A percentile compares a stretch with the other conserved stretches of the same genome.
Conservation (phyloP, 2,888 invertebrate genomes). For the Drosophila rubida region DNA sequence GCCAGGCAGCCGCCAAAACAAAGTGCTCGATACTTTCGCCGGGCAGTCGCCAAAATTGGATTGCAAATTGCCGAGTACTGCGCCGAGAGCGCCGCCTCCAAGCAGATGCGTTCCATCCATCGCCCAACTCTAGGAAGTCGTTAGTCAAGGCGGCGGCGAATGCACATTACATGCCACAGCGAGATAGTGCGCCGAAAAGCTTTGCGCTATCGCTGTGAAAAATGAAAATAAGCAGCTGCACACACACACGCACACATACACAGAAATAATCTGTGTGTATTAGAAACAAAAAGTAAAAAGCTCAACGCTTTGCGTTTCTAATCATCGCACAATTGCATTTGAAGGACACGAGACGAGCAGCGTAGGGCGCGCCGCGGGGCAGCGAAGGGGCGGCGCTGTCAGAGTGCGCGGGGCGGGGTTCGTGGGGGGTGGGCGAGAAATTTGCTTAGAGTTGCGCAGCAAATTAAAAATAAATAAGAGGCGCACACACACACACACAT, state of each 20-base stretch:
- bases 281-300: conserved; percentile 78
- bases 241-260: conserved; percentile 41
- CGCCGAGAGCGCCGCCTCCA: neutral
- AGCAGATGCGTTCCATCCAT: conserved; percentile 5
- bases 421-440: conserved; percentile 22
- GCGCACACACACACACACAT: conserved; percentile 30
- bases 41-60: conserved; percentile 44
- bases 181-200: conserved; percentile 67
- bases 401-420: neutral
- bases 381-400: neutral
- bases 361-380: conserved; percentile 31
- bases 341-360: conserved; percentile 71
- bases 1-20: conserved; percentile 23
- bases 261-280: conserved; percentile 30
- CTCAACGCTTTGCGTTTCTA: conserved; percentile 74
- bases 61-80: conserved; percentile 13
- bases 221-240: conserved; percentile 72
- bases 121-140: conserved; percentile 16
- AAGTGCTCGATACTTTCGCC: conserved; percentile 43
- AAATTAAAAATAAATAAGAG: conserved; percentile 73
- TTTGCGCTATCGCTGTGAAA: conserved; percentile 70
- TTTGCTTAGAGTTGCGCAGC: conserved; percentile 52
- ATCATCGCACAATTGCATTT: conserved; percentile 81
- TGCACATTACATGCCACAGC: conserved; percentile 9
- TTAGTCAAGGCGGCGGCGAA: neutral